These are phyloP conservation scores for Rhinichthys osculus DNA, from an alignment of 2,797 vertebrate genomes.

Conservation along the genomic window DNA sequence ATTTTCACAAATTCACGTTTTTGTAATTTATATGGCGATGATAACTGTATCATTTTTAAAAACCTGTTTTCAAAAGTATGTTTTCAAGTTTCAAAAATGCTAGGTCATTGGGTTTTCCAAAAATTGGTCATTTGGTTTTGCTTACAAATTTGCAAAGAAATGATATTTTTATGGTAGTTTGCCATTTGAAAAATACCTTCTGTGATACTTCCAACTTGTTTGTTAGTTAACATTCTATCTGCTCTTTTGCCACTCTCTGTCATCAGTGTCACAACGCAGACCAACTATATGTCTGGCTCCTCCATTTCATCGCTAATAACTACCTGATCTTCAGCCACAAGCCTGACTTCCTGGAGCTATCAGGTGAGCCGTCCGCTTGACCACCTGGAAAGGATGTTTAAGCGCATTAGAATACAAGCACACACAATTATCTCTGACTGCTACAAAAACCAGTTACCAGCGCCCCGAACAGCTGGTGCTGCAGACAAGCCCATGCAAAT, in stretches of 20 bases:
- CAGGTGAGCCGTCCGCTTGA: slow-evolving; percentile 80
- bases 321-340: slow-evolving; percentile 99
- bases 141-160: not conserved
- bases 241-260: slow-evolving; percentile 6
- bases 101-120: not conserved
- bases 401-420: slow-evolving; percentile 26
- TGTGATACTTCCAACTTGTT: not conserved
- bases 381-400: slow-evolving; percentile 1
- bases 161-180: not conserved
- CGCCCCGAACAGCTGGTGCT: slow-evolving; percentile 49
- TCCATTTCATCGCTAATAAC: slow-evolving; percentile 97
- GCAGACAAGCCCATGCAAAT: slow-evolving; percentile 39
- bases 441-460: slow-evolving; percentile 20
- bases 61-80: not conserved
- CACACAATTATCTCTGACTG: not conserved
- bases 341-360: slow-evolving; percentile 96
- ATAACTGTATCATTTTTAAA: not conserved
- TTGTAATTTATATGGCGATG: not conserved
- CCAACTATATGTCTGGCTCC: slow-evolving; percentile 94
- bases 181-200: not conserved
- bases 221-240: not conserved
- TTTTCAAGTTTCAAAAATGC: not conserved
- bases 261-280: slow-evolving; percentile 94
- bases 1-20: not conserved
- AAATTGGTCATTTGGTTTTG: not conserved